A percentile compares a stretch with the other conserved stretches of the same genome.
Conservation (phyloP, 2,113 vertebrate species). For the Alethe castanea region DNA sequence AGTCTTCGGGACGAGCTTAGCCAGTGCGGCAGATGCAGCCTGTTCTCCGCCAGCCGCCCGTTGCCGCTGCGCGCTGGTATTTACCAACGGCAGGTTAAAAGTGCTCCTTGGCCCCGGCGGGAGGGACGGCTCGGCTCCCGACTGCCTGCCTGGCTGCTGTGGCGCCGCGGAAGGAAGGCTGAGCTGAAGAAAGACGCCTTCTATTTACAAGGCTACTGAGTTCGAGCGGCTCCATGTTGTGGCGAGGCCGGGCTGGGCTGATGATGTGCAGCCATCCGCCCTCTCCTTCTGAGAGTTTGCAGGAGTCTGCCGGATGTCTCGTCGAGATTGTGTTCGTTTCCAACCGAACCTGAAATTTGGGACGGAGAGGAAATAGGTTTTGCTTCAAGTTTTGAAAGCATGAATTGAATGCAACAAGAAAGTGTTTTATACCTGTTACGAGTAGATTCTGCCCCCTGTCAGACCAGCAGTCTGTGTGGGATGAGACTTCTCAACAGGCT, state of each 20-base stretch:
- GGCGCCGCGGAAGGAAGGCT: neutral
- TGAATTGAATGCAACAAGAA: neutral
- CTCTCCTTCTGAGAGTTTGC: neutral
- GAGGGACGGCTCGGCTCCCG: neutral
- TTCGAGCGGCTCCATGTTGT: neutral
- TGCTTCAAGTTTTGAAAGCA: neutral
- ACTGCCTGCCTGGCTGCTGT: neutral
- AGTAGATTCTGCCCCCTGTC: neutral
- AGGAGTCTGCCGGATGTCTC: neutral
- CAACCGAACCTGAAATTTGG: neutral
- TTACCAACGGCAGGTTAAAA: neutral
- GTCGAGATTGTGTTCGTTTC: accelerated
- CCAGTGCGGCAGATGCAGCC: neutral
- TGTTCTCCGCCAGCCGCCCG: accelerated
- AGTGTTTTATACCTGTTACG: neutral
- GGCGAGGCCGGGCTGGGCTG: neutral
- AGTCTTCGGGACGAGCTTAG: neutral
- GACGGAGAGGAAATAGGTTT: neutral
- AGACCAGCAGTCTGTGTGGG: neutral
- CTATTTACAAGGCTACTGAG: neutral
- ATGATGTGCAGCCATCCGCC: accelerated
- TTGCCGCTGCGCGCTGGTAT: accelerated
- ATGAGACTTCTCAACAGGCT: neutral
- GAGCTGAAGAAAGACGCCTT: neutral
- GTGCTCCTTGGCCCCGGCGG: neutral